Conservation (phyloP, 2,888 invertebrate genomes). For the Spialia ferax region DNA sequence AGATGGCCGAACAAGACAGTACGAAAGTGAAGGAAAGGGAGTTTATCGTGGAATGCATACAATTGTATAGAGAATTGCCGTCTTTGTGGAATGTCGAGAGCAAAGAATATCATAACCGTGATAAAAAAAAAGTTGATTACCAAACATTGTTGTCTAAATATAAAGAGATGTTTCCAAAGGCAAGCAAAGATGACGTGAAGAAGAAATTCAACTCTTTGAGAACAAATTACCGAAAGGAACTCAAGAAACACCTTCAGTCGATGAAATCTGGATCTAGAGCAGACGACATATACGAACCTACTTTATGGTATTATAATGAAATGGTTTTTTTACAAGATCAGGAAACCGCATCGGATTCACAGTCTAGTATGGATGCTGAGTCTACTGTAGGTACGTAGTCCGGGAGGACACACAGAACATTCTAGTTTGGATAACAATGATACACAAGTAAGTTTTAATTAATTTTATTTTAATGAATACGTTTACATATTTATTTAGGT, state of each 20-base stretch:
- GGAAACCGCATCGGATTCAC: slow-evolving; percentile 22
- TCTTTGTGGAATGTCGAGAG: slow-evolving; percentile 49
- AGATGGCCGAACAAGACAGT: too few species aligned
- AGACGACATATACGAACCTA: slow-evolving; percentile 27
- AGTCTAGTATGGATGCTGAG: slow-evolving; percentile 10
- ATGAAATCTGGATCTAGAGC: slow-evolving; percentile 9
- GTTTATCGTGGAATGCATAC: slow-evolving; percentile 40
- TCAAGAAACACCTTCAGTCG: slow-evolving; percentile 46
- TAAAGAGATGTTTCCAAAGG: slow-evolving; percentile 37
- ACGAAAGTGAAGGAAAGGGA: slow-evolving; percentile 40
- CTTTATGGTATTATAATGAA: slow-evolving; percentile 31
- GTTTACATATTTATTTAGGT: too few species aligned
- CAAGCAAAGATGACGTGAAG: slow-evolving; percentile 50
- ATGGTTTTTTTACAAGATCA: slow-evolving; percentile 33
- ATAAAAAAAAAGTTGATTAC: slow-evolving; percentile 12
- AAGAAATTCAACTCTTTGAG: slow-evolving; percentile 50
- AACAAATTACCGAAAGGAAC: slow-evolving; percentile 50
- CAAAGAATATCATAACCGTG: slow-evolving; percentile 36
- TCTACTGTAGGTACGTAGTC: neutral
- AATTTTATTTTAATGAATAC: neutral
- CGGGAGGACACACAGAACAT: neutral
- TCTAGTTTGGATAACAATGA: neutral
- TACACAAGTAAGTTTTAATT: slow-evolving; percentile 1
- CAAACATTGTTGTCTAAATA: slow-evolving; percentile 20
- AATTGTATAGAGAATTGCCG: slow-evolving; percentile 23